Conservation (phyloP, 1,140 invertebrate species). For the Microvelia longipes region DNA sequence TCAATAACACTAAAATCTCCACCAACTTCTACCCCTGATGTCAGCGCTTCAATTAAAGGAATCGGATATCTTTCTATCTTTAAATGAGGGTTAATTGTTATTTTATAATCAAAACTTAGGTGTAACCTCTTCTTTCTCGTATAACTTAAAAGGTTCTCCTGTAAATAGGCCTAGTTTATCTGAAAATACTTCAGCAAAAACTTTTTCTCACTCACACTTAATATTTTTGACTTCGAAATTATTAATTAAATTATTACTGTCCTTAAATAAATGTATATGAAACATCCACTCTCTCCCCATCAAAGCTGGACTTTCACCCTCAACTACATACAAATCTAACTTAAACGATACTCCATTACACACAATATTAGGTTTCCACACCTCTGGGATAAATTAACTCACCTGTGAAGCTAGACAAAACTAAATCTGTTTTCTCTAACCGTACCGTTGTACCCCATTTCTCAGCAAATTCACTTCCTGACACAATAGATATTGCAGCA, state of each 20-base stretch:
- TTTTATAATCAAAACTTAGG: not conserved
- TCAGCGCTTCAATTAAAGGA: not conserved
- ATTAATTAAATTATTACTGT: not conserved
- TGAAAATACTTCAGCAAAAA: not conserved
- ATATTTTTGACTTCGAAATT: not conserved
- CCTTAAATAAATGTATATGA: not conserved
- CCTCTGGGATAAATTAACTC: no score
- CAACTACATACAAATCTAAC: not conserved
- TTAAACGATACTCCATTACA: no score
- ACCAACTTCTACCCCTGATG: not conserved
- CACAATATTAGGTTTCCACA: no score
- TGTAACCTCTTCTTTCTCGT: not conserved
- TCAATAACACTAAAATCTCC: not conserved
- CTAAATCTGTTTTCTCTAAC: no score
- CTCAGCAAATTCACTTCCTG: no score
- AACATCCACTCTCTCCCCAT: not conserved
- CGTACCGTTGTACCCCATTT: no score
- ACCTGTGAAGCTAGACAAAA: no score
- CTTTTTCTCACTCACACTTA: not conserved
- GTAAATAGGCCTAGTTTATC: not conserved
- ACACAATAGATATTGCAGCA: no score
- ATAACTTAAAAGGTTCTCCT: not conserved
- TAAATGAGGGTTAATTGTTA: not conserved
- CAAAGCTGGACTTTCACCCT: not conserved
- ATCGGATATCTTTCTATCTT: not conserved